A percentile compares a stretch with the other conserved stretches of the same genome.
Conservation (phyloP, 2,797 vertebrate genomes). For the Xenopus petersii region DNA sequence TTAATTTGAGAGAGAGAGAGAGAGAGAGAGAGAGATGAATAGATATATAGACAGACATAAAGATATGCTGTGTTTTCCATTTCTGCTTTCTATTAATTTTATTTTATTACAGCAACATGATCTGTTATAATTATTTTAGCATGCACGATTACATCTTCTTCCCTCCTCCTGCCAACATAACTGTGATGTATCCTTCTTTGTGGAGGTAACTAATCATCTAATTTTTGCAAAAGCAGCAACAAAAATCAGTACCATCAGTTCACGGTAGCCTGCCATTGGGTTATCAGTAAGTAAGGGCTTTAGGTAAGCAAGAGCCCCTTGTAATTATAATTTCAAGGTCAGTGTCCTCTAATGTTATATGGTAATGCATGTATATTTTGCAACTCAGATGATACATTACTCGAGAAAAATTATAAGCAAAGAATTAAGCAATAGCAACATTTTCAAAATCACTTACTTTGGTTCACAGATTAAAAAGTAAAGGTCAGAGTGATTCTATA, state of each 20-base stretch:
- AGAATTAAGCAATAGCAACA: constrained; percentile 27
- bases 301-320: constrained; percentile 49
- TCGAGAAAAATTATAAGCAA: constrained; percentile 27
- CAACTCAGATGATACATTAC: constrained; percentile 10
- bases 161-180: constrained; percentile 29
- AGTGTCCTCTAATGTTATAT: constrained; percentile 43
- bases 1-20: too few species aligned
- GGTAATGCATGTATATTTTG: constrained; percentile 14
- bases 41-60: too few species aligned
- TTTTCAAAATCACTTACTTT: constrained; percentile 27
- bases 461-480: constrained; percentile 34
- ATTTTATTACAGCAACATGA: too few species aligned
- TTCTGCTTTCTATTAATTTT: too few species aligned
- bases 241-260: constrained; percentile 48
- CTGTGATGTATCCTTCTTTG: constrained; percentile 35
- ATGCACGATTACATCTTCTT: constrained; percentile 33
- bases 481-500: constrained; percentile 26
- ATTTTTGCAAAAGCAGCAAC: constrained; percentile 42
- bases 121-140: constrained; percentile 40
- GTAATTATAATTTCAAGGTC: constrained; percentile 56
- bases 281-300: constrained; percentile 52
- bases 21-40: too few species aligned
- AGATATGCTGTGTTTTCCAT: too few species aligned
- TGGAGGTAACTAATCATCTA: constrained; percentile 50
- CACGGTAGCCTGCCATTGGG: constrained; percentile 49